Conservation (phyloP, 2,888 invertebrate genomes). For the Rugalucina vietnamica region DNA sequence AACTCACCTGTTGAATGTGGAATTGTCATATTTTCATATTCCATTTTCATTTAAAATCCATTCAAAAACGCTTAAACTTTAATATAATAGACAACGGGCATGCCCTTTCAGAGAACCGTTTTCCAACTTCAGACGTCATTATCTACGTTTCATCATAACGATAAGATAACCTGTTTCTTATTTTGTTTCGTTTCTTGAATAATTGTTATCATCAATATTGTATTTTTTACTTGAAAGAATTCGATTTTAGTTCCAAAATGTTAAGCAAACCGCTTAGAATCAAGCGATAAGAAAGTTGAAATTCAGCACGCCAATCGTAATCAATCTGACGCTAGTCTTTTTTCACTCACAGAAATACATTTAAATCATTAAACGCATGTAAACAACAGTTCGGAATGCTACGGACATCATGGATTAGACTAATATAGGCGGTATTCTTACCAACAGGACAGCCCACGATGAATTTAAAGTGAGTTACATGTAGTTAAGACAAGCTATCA, state of each 20-base stretch:
- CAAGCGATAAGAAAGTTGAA: background rate
- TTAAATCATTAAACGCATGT: background rate
- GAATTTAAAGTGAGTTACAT: too few species aligned
- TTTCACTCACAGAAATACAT: background rate
- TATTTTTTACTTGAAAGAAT: background rate
- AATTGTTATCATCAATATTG: background rate
- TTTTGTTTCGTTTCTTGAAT: background rate
- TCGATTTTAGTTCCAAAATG: background rate
- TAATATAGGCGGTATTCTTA: too few species aligned
- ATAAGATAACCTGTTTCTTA: background rate
- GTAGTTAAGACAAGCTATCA: too few species aligned
- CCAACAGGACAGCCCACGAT: too few species aligned
- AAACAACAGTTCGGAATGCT: background rate
- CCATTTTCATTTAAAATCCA: background rate
- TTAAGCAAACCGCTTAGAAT: background rate
- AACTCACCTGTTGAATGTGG: background rate
- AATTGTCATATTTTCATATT: background rate
- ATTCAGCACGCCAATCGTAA: background rate
- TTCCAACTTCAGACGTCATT: background rate
- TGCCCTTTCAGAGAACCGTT: background rate
- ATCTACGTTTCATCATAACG: background rate
- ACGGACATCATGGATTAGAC: background rate
- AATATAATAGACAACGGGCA: background rate
- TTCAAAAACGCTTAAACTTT: background rate
- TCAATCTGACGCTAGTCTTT: background rate